Evolutionary conservation across 2,888 invertebrate genomes (phyloP), one percentile per base, ranked within the genome.

Genomic region (Tiliacea citrago): DNA sequence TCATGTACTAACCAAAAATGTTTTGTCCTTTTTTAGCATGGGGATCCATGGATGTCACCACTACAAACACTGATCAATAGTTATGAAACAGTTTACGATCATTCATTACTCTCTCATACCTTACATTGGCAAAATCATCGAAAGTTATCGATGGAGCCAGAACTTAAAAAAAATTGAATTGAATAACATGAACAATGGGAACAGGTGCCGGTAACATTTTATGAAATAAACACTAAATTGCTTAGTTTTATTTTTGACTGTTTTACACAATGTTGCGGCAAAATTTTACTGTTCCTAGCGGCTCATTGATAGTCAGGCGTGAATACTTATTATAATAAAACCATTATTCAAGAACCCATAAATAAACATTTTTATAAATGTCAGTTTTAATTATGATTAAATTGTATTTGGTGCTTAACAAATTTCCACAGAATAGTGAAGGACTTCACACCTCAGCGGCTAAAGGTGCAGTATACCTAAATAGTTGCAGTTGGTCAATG

Each of bases 121-220:
- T n/a, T n/a, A n/a, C n/a, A n/a, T n/a, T n/a, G n/a, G n/a, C n/a
- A n/a, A n/a, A n/a, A n/a, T n/a, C n/a, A n/a, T n/a, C n/a, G n/a
- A n/a, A n/a, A n/a, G n/a, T n/a, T n/a, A n/a, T n/a, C n/a, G n/a
- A n/a, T n/a, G n/a, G n/a, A n/a, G n/a, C n/a, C n/a, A n/a, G n/a
- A n/a, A n/a, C n/a, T n/a, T n/a, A n/a, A n/a, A n/a, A n/a, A n/a
- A n/a, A n/a, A n/a, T n/a, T n/a, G n/a, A n/a, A n/a, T n/a, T n/a
- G n/a, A n/a, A 51, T 57, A 24, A 35, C 35, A 58, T 51, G 53
- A 73, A 57, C 58, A 68, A 66, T 47, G 29, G 2, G n/a, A 67
- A 60, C 75, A 78, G 68, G 72, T 81, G 83, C n/a, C 29, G 62
- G 24, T 72, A 65, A 70, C 72, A 72, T 78, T 76, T 68, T 73